Evolutionary conservation across 53 echinoderm and acorn worm species (phyloP), one percentile per base, ranked within the genome.

Genomic region (Echinarachnius parma): DNA sequence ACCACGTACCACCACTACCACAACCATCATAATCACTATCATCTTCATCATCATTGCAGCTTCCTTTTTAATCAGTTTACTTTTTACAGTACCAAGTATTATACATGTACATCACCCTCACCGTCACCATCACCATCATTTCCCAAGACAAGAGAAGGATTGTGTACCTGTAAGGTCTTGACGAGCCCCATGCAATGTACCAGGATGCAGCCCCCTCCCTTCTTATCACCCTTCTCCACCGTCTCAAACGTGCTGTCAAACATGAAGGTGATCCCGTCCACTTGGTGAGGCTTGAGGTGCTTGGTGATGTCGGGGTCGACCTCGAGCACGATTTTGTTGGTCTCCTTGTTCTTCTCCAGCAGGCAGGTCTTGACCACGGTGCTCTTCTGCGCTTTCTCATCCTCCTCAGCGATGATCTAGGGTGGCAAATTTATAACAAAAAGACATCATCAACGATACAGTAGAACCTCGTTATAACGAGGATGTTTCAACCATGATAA

Each of bases 151-250:
- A n/a, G n/a, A n/a, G n/a, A n/a, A 39, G 13, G 39, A 4, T 28
- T 4, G 13, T 66, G 33, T 70, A 96, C 96, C 90, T 90, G 90
- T 10, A 96, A 78, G 14, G 98, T 96, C 48, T 96, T 96, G 8
- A 91, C 98, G 4, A 96, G 88, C 34, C 98, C 98, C 98, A 96
- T 96, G 65, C 98, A 96, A 48, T 96, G 98, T 2, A 91, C 98
- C 44, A 96, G 52, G 34, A 96, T 96, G 45, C 88, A 87, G 16
- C 98, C 98, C 16, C 85, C 77, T 1, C 86, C 93, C 18, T 70
- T 64, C 34, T 91, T 87, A 0, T 81, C 66, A 4, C 71, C 55
- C 64, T 96, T 90, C 4, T 64, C 60, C 53, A 96, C n/a, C 0
- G 76, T 69, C 75, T 96, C 96, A 77, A 83, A 85, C 18, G 87